These are phyloP conservation scores for Drosophila carrolli DNA, from an alignment of 1,140 invertebrate species.

Conservation along the genomic window DNA sequence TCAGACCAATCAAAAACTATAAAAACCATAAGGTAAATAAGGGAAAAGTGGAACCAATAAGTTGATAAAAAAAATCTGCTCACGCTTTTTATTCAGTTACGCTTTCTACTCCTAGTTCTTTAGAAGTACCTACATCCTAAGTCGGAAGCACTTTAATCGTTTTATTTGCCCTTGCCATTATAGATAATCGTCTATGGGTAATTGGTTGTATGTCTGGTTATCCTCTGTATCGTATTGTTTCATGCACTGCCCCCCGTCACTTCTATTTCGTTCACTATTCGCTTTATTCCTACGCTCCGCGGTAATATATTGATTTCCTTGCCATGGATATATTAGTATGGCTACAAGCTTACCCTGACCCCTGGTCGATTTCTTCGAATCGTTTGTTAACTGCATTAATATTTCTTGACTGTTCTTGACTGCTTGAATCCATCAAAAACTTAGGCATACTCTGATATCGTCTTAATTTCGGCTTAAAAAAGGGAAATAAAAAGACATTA, in stretches of 20 bases:
- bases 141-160: slow-evolving; percentile 77
- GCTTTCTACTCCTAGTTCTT: slow-evolving; percentile 41
- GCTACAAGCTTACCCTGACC: slow-evolving; percentile 57
- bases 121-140: slow-evolving; percentile 67
- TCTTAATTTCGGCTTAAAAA: slow-evolving; percentile 12
- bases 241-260: slow-evolving; percentile 23
- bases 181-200: slow-evolving; percentile 48
- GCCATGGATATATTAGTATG: slow-evolving; percentile 9
- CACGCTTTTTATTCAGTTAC: slow-evolving; percentile 21
- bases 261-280: slow-evolving; percentile 35
- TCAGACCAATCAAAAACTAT: slow-evolving; percentile 1
- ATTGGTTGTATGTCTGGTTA: slow-evolving; percentile 30
- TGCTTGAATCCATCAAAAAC: background rate
- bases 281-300: background rate
- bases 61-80: slow-evolving; percentile 31
- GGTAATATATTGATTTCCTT: slow-evolving; percentile 27
- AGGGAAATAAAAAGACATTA: slow-evolving; percentile 25
- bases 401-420: background rate
- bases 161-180: slow-evolving; percentile 77
- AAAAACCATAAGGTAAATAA: slow-evolving; percentile 2
- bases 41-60: background rate
- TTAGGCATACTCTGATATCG: slow-evolving; percentile 7
- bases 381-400: slow-evolving; percentile 66
- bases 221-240: slow-evolving; percentile 27
- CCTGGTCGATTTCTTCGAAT: slow-evolving; percentile 35